Conservation (phyloP, 2,888 invertebrate species). For the Drosophila kokeensis region DNA sequence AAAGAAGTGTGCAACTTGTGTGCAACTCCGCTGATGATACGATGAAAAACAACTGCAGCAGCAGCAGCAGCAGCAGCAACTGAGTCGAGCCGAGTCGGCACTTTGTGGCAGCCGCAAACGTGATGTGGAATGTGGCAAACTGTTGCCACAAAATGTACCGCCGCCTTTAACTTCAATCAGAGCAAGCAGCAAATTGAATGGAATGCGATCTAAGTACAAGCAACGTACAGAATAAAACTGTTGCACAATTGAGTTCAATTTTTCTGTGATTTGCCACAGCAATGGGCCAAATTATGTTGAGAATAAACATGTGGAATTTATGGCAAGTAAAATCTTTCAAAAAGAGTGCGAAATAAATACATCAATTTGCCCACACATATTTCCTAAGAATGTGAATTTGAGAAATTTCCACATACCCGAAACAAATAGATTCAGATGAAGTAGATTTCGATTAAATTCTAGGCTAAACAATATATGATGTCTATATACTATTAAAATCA, state of each 20-base stretch:
- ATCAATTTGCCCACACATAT: background rate
- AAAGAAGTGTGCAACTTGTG: conserved; percentile 69
- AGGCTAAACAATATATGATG: background rate
- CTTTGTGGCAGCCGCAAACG: conserved; percentile 42
- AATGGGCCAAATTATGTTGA: background rate
- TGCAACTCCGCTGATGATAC: conserved; percentile 29
- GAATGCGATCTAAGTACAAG: conserved; percentile 45
- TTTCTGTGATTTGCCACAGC: conserved; percentile 5
- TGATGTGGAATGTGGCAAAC: conserved; percentile 49
- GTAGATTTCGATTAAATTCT: background rate
- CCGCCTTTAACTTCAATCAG: conserved; percentile 36
- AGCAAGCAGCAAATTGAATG: conserved; percentile 33
- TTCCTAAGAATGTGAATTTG: background rate
- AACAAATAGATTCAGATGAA: background rate
- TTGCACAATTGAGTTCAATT: conserved; percentile 40
- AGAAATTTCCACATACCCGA: background rate
- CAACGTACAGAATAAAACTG: conserved; percentile 24
- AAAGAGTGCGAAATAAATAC: background rate
- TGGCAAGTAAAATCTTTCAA: background rate
- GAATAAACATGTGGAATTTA: conserved; percentile 9
- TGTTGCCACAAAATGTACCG: conserved; percentile 19
- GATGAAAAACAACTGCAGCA: conserved; percentile 4
- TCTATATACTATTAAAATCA: too few species aligned
- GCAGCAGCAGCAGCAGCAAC: conserved; percentile 13
- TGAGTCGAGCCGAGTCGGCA: conserved; percentile 37